These are phyloP conservation scores for Atopsyche davidsoni DNA, from an alignment of 1,140 invertebrate species.

Conservation along the genomic window DNA sequence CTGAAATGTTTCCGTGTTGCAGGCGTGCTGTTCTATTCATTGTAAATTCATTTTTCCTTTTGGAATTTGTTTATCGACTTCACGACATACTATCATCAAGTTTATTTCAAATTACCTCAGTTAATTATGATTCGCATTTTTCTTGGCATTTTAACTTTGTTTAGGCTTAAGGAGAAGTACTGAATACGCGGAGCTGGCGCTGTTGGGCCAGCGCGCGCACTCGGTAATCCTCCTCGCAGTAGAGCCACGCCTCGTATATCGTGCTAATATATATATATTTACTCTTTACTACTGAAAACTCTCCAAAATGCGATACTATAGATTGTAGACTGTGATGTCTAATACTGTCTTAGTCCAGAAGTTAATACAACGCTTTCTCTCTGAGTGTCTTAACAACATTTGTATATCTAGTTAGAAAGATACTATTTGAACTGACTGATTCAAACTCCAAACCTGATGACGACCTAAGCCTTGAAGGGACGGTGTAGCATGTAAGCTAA, in stretches of 20 bases:
- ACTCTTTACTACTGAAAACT: conserved; percentile 17
- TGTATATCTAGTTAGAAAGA: no score
- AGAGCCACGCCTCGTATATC: conserved; percentile 28
- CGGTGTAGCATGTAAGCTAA: conserved; percentile 16
- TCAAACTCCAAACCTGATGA: conserved; percentile 4
- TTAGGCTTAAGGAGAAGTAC: conserved; percentile 26
- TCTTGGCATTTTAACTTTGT: conserved; percentile 28
- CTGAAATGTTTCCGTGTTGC: conserved; percentile 14
- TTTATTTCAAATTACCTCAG: conserved; percentile 28
- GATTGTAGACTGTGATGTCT: conserved; percentile 31
- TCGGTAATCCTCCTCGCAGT: conserved; percentile 26
- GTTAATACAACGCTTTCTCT: conserved; percentile 19
- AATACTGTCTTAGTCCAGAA: conserved; percentile 28
- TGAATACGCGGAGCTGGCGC: conserved; percentile 22
- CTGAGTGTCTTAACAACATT: conserved; percentile 19
- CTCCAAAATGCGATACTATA: conserved; percentile 20
- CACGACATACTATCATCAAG: conserved; percentile 26
- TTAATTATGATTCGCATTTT: conserved; percentile 31
- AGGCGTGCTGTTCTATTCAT: conserved; percentile 27
- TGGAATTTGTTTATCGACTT: conserved; percentile 28
- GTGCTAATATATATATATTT: conserved; percentile 28
- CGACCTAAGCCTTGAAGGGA: not conserved
- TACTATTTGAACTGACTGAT: conserved; percentile 2
- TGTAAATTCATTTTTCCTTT: conserved; percentile 20
- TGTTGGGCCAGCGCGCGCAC: no score